Base-by-base conservation (phyloP, 2,888 invertebrate genomes). In the Sphaerophoria rueppellii region DNA sequence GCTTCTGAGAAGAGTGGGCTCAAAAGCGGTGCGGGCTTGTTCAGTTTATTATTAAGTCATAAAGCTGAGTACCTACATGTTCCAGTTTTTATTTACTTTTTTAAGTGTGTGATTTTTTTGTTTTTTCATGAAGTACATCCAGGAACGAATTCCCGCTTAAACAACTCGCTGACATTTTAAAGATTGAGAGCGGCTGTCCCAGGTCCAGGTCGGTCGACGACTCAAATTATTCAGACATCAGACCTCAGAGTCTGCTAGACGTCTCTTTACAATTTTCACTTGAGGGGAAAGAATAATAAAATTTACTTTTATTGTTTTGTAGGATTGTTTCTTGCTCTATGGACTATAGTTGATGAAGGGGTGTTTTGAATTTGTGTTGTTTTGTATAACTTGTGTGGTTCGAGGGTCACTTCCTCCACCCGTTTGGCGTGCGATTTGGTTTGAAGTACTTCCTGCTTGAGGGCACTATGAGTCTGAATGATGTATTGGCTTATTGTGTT, bases 331-430 rank as follows among this genome's bases (percentile, higher is more conserved):
- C 4, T 48, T 63, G 3, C n/a, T 5, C 24, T 4, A 24, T 63
- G 37, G 16, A 14, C 9, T 4, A 24, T 63, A 40, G 16, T 14
- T 67, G 43, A 60, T 73, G 37, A 48, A 73, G 76, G 85, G 80
- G 69, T 85, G 80, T 80, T 71, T 80, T 71, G 55, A 54, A 76
- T 46, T 6, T 52, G 16, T 5, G 16, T 5, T 58, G 37, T 63
- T 73, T 65, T 50, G 63, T 70, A 69, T 77, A 57, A 73, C 63
- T 72, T 81, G 61, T 77, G 60, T 43, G 14, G 9, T 75, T 76
- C 72, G 81, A 85, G 85, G 81, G 81, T 85, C 85, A 85, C 70
- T 85, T 85, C 80, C 85, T 81, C 73, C 83, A 72, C 80, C 75
- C 75, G 80, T 69, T 80, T 73, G 69, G 80, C 76, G 69, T 81